These are phyloP conservation scores for Caenorhabditis sulstoni DNA, from an alignment of 2,888 invertebrate species.

Conservation along the genomic window DNA sequence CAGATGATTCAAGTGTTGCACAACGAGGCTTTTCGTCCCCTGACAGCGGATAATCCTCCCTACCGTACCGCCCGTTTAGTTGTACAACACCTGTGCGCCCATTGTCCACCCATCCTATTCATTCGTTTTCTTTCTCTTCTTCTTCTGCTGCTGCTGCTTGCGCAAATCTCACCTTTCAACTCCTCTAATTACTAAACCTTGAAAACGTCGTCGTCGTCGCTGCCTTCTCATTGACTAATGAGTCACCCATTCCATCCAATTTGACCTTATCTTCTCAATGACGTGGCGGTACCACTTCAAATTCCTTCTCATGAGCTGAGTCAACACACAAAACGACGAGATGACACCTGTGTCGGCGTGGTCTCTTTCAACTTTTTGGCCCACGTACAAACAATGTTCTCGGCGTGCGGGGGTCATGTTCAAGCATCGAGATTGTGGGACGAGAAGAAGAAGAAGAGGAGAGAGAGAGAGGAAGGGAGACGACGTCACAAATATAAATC, in stretches of 20 bases:
- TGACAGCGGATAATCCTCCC: too few species aligned
- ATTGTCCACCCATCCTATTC: slow-evolving; percentile 4
- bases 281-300: not conserved
- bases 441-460: slow-evolving; percentile 3
- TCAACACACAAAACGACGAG: too few species aligned
- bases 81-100: slow-evolving; percentile 25
- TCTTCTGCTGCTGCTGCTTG: too few species aligned
- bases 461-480: slow-evolving; percentile 12
- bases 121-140: not conserved
- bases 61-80: too few species aligned
- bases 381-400: too few species aligned
- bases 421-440: too few species aligned
- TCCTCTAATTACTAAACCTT: slow-evolving; percentile 19
- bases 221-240: slow-evolving; percentile 1
- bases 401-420: too few species aligned
- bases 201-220: not conserved
- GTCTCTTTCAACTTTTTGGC: too few species aligned
- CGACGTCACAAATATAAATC: slow-evolving; percentile 51
- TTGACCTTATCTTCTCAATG: not conserved
- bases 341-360: too few species aligned
- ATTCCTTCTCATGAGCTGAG: too few species aligned
- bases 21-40: slow-evolving; percentile 16
- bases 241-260: not conserved
- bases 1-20: slow-evolving; percentile 12
- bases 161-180: slow-evolving; percentile 13